These are phyloP conservation scores for Artibeus lituratus DNA, from an alignment of 2,797 vertebrate species.

Conservation along the genomic window DNA sequence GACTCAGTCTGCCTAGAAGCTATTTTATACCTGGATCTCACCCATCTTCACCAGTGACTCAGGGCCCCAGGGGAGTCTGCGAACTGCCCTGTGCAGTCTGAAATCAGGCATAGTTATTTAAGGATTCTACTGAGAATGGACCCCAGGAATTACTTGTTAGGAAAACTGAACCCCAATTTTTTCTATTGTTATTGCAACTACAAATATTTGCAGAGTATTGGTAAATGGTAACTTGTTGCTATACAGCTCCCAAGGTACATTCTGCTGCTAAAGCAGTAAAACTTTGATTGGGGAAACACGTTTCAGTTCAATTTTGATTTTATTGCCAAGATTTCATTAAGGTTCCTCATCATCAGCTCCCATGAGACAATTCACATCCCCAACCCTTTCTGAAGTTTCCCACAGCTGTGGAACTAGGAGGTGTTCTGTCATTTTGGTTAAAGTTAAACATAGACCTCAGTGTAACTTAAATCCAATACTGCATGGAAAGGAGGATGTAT, in stretches of 20 bases:
- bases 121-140: background rate
- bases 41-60: constrained; percentile 16
- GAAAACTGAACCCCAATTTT: background rate
- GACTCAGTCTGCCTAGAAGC: background rate
- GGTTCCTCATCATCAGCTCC: background rate
- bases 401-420: background rate
- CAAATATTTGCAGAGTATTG: background rate
- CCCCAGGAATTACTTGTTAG: background rate
- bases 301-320: constrained; percentile 8
- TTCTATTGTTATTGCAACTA: background rate
- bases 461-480: background rate
- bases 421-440: background rate
- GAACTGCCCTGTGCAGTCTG: background rate
- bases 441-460: constrained; percentile 5
- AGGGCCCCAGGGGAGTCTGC: background rate
- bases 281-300: background rate
- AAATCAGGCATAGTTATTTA: constrained; percentile 20
- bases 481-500: background rate
- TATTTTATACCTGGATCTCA: background rate
- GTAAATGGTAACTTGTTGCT: background rate
- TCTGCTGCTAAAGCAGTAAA: background rate
- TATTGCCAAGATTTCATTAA: constrained; percentile 38
- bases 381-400: background rate
- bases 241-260: background rate
- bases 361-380: background rate